Conservation (phyloP, 2,888 invertebrate genomes). For the Drosophila mimetica region DNA sequence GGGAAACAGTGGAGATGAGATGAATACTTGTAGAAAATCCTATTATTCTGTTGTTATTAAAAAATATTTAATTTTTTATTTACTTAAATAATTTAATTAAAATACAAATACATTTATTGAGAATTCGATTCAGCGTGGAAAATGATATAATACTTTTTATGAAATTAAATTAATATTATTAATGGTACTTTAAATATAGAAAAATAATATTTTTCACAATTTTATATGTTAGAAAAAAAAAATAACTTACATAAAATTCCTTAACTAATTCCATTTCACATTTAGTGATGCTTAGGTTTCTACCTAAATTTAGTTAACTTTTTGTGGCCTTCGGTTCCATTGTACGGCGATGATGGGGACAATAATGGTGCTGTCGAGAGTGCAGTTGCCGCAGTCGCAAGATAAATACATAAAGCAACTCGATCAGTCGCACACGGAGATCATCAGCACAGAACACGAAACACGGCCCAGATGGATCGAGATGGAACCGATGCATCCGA, state of each 20-base stretch:
- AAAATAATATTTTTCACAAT: neutral
- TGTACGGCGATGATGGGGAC: constrained; percentile 22
- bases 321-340: constrained; percentile 33
- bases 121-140: too few species aligned
- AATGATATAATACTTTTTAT: too few species aligned
- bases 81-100: too few species aligned
- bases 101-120: too few species aligned
- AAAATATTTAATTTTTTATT: too few species aligned
- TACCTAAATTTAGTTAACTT: neutral
- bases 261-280: too few species aligned
- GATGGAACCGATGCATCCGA: neutral
- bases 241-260: too few species aligned
- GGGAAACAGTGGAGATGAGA: constrained; percentile 8
- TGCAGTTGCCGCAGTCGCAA: constrained; percentile 61
- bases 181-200: too few species aligned
- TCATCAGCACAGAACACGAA: constrained; percentile 67
- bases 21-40: neutral
- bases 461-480: constrained; percentile 37
- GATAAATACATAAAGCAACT: constrained; percentile 58
- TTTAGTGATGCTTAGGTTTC: too few species aligned
- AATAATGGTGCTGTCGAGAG: constrained; percentile 58
- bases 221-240: neutral
- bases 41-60: neutral
- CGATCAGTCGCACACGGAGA: constrained; percentile 68
- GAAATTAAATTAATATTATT: too few species aligned